Percentiles rank a stretch among this genome's conserved stretches.
phyloP scores from a whole-genome alignment of 2,888 invertebrate species.

The Eilema caniola region DNA sequence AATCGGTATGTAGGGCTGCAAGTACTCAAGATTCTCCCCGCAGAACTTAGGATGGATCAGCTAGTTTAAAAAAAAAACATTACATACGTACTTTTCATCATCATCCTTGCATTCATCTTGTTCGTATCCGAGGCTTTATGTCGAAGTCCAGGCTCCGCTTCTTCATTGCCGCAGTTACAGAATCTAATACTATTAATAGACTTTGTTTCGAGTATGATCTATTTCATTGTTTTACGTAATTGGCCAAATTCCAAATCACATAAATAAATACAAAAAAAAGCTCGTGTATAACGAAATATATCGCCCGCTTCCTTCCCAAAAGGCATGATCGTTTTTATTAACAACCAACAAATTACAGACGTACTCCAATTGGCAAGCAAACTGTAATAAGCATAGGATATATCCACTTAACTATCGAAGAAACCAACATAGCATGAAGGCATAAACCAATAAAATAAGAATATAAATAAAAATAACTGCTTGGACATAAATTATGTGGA shows the following conservation, averaged over 20 bases:
- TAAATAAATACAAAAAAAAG: conserved; percentile 21
- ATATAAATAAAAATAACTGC: conserved; percentile 82
- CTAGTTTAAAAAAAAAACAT: too few species aligned
- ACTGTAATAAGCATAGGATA: conserved; percentile 62
- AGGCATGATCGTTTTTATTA: conserved; percentile 46
- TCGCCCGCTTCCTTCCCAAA: conserved; percentile 25
- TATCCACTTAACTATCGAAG: conserved; percentile 68
- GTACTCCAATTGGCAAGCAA: conserved; percentile 49
- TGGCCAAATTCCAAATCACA: background rate
- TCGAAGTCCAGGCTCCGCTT: too few species aligned
- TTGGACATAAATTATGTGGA: conserved; percentile 72
- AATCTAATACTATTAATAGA: background rate
- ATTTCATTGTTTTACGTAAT: conserved; percentile 3
- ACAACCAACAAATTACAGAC: conserved; percentile 33
- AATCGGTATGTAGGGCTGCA: too few species aligned
- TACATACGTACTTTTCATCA: too few species aligned
- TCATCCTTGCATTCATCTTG: too few species aligned
- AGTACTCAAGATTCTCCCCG: too few species aligned
- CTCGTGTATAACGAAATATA: conserved; percentile 11
- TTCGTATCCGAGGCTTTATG: too few species aligned
- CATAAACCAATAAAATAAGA: conserved; percentile 82
- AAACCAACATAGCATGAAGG: conserved; percentile 77
- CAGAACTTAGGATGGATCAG: too few species aligned
- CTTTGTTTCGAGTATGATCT: background rate
- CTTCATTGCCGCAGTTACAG: background rate